These are phyloP conservation scores for Rhodinocichla rosea DNA, from an alignment of 2,113 vertebrate species.

Conservation along the genomic window DNA sequence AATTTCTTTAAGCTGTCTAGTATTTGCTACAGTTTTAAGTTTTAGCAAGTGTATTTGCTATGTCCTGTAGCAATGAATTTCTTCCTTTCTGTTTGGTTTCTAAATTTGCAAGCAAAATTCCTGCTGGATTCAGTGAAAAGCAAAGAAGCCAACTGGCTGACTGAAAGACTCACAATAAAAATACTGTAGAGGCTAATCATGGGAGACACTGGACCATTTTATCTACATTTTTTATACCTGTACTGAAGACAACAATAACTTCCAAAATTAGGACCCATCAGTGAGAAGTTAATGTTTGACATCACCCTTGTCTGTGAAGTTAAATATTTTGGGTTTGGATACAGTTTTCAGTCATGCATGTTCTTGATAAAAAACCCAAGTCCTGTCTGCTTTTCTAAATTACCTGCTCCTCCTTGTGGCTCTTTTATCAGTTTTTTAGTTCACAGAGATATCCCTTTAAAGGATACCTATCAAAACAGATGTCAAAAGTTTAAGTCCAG, in stretches of 20 bases:
- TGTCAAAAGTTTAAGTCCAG: background rate
- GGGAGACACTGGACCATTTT: background rate
- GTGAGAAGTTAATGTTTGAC: background rate
- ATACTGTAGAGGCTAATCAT: background rate
- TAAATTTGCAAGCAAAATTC: background rate
- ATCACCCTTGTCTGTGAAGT: background rate
- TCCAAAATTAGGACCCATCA: background rate
- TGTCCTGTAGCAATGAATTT: background rate
- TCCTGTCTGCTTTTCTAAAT: background rate
- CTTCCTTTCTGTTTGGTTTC: background rate
- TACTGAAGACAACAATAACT: background rate
- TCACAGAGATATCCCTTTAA: background rate
- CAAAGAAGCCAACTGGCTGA: background rate
- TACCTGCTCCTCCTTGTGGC: background rate
- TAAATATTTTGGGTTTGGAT: background rate
- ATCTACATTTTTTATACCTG: background rate
- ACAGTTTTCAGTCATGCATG: background rate
- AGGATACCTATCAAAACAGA: background rate
- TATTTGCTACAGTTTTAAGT: background rate
- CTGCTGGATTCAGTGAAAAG: background rate
- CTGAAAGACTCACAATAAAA: background rate
- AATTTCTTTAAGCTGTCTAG: background rate
- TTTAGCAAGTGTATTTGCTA: background rate
- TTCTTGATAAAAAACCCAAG: background rate
- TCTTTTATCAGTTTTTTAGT: background rate